Base-by-base conservation (phyloP, 30 jellyfish, hydroid and myxozoan species). In the Hydra vulgaris region DNA sequence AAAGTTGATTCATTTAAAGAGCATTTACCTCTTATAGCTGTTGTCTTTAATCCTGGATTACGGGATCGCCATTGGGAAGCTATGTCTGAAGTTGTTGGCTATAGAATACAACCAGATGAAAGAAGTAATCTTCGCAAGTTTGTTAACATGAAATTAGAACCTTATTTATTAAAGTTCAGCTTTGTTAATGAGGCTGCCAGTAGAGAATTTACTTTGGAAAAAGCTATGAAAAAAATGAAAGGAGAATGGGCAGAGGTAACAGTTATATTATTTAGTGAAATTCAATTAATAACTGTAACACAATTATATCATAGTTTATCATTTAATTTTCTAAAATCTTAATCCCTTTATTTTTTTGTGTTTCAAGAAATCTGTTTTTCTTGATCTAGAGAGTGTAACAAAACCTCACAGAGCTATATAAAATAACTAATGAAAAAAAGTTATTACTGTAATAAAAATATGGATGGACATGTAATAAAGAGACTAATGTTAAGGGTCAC, bases 31-130 rank as follows among this genome's bases (percentile, higher is more conserved):
- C 89, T 93, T 16, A 96, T 93, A 17, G 79, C 87, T 17, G 89
- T 93, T 26, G 79, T 93, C 21, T 93, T 93, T 83, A 93, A 93
- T 80, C 99, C 99, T 55, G 99, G 99, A 19, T 82, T 93, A 27
- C 85, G 99, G 19, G 99, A 93, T 53, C 99, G 99, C 19, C 99
- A 93, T 81, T 93, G 99, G 99, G 99, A 93, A n/a, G 27, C 86
- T 66, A 93, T 93, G 96, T 93, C 99, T 7, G 99, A 93, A 83
- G 88, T 93, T 18, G 99, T 93, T 40, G 99, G 99, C 74, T 93
- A 87, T 66, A 96, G 96, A 0, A 69, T 93, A 74, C 87, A 86
- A 70, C 99, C 99, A 70, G 99, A 87, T 55, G 99, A 93, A 75
- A 95, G 95, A 25, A 82, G 96, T 3, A 72, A 79, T 53, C 81